These are phyloP conservation scores for honey bee (Apis mellifera) DNA, from an alignment of 1,140 invertebrate species.

Conservation along the genomic window Amel_HAv3.1 CM009931.2:10578001-10578500, in stretches of 20 bases:
- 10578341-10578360: no score
- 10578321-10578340: not conserved
- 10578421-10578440: no score
- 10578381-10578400: no score
- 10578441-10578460: no score
- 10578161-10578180: not conserved
- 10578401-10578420: no score
- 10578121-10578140: not conserved
- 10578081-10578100: no score
- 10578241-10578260: not conserved
- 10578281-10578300: not conserved
- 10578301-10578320: not conserved
- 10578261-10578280: slow-evolving; percentile 6
- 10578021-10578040: not conserved
- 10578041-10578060: no score
- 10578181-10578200: not conserved
- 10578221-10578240: not conserved
- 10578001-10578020: not conserved
- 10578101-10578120: not conserved
- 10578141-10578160: not conserved
- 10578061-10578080: no score
- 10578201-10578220: slow-evolving; percentile 8
- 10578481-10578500: no score
- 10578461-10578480: no score
- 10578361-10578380: no score